A percentile compares a stretch with the other conserved stretches of the same genome.
Conservation (phyloP, 2,113 vertebrate species). For the Cervus canadensis region DNA sequence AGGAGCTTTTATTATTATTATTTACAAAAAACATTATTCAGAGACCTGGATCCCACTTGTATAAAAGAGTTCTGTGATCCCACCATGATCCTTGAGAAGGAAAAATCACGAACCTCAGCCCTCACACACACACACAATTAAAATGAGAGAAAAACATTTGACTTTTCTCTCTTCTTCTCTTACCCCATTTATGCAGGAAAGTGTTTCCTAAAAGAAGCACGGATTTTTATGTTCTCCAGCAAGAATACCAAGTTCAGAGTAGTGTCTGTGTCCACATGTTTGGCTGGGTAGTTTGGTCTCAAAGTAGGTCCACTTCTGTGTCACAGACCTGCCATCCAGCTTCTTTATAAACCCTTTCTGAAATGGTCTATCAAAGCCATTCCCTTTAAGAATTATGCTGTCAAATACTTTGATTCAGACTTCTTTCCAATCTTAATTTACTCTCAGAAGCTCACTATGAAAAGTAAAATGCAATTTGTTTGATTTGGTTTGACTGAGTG, state of each 20-base stretch:
- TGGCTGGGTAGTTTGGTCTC: constrained; percentile 43
- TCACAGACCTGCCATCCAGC: constrained; percentile 40
- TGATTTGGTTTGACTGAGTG: constrained; percentile 49
- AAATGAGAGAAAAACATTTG: constrained; percentile 65
- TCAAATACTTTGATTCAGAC: neutral
- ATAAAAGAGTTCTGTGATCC: constrained; percentile 83
- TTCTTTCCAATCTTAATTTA: constrained; percentile 49
- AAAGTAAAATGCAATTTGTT: constrained; percentile 23
- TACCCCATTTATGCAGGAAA: neutral
- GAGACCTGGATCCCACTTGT: constrained; percentile 85
- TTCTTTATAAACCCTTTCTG: constrained; percentile 42
- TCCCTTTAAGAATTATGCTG: constrained; percentile 50
- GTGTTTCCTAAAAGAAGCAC: constrained; percentile 70
- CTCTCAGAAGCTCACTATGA: constrained; percentile 5
- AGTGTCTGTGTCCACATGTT: constrained; percentile 34
- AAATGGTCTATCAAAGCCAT: constrained; percentile 47
- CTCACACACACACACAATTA: constrained; percentile 32
- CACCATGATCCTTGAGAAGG: constrained; percentile 78
- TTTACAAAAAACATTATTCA: constrained; percentile 81
- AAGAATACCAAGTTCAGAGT: constrained; percentile 42
- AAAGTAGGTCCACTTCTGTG: constrained; percentile 45
- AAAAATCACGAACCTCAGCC: constrained; percentile 66
- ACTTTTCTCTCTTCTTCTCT: constrained; percentile 69
- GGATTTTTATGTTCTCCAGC: neutral
- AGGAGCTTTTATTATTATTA: constrained; percentile 86